Percentiles rank a stretch among this genome's conserved stretches.
These are phyloP conservation scores for Petrophora chlorosata DNA, from an alignment of 2,888 invertebrate species.

Conservation along the genomic window DNA sequence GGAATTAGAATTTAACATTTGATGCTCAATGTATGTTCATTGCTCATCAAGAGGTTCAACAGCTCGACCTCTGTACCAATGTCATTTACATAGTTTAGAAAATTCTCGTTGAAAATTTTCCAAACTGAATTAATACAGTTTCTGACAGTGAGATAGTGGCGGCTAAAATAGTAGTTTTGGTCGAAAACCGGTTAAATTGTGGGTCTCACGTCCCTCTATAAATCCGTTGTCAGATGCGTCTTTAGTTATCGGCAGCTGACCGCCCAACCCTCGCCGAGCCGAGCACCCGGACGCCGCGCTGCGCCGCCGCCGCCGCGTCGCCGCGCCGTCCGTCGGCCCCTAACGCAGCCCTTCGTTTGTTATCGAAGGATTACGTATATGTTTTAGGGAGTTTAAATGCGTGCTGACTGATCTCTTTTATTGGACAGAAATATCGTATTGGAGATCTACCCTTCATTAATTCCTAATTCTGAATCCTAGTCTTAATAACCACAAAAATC, in stretches of 20 bases:
- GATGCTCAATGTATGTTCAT: constrained; percentile 34
- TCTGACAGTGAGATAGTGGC: constrained; percentile 35
- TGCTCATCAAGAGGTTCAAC: constrained; percentile 21
- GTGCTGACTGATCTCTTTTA: constrained; percentile 33
- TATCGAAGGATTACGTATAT: constrained; percentile 46
- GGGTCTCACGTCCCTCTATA: constrained; percentile 40
- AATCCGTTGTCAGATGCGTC: constrained; percentile 50
- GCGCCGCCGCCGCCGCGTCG: too few relatives aligned
- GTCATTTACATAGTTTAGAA: neutral
- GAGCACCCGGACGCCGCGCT: too few relatives aligned
- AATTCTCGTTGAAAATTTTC: constrained; percentile 15
- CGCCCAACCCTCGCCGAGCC: constrained; percentile 37
- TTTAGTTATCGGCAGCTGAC: constrained; percentile 53
- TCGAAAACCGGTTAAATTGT: constrained; percentile 37
- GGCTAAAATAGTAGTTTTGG: constrained; percentile 34
- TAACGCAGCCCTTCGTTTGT: constrained; percentile 33
- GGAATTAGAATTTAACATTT: constrained; percentile 34
- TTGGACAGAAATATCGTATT: neutral
- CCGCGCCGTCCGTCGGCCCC: constrained; percentile 28
- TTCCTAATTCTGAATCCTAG: neutral
- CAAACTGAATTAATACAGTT: constrained; percentile 21
- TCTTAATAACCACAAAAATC: neutral
- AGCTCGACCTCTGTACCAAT: too few relatives aligned
- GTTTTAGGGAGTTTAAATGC: constrained; percentile 30
- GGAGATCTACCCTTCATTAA: neutral